A percentile compares a stretch with the other conserved stretches of the same genome.
phyloP scores from a whole-genome alignment of 2,797 vertebrate genomes.

The Rhynchotus rufescens region DNA sequence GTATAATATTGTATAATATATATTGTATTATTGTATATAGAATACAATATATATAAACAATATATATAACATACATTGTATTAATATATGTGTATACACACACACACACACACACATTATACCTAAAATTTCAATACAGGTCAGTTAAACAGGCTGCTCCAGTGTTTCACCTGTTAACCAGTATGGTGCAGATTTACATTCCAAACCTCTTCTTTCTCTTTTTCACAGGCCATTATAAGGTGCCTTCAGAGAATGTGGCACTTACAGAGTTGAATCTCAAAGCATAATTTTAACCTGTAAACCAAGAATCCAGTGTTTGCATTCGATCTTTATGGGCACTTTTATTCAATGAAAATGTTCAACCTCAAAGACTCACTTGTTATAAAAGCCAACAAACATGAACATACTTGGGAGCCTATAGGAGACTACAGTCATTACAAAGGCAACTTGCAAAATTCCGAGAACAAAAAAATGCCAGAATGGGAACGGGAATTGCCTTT shows the following conservation, averaged over 20 bases:
- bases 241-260: neutral
- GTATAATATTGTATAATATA: neutral
- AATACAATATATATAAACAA: too few relatives aligned
- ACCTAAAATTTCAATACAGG: neutral
- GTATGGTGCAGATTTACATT: neutral
- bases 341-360: neutral
- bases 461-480: conserved; percentile 26
- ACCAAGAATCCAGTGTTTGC: neutral
- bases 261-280: neutral
- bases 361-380: neutral
- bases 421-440: neutral
- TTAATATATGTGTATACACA: accelerated
- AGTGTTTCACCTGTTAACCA: neutral
- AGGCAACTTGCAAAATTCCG: neutral
- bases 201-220: neutral
- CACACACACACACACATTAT: too few relatives aligned
- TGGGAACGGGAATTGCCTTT: conserved; percentile 9
- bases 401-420: neutral
- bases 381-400: neutral
- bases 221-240: neutral
- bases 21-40: too few relatives aligned
- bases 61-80: too few relatives aligned
- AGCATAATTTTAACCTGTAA: neutral
- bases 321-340: neutral
- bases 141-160: neutral